Conservation (phyloP, 1,140 invertebrate genomes). For the Drosophila rufa region DNA sequence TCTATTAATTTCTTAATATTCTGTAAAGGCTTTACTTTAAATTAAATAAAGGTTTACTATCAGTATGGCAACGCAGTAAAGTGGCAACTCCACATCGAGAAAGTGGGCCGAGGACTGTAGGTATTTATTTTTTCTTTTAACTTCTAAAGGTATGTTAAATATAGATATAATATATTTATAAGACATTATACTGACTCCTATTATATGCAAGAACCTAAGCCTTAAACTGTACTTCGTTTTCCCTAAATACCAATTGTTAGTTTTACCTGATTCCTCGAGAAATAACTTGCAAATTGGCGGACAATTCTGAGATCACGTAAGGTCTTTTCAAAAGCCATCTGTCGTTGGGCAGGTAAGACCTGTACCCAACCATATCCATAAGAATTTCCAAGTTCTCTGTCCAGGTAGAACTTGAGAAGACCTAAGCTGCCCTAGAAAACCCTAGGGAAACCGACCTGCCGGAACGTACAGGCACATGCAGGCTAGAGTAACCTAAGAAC, state of each 20-base stretch:
- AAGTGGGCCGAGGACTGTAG: no score
- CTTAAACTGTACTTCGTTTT: neutral
- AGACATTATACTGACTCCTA: no score
- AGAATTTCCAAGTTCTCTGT: constrained; percentile 15
- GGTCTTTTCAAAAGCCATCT: neutral
- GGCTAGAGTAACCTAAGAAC: neutral
- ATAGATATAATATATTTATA: no score
- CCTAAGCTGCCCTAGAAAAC: neutral
- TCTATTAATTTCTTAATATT: no score
- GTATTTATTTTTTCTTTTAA: no score
- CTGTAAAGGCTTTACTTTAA: no score
- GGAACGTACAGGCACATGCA: neutral
- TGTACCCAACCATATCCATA: neutral
- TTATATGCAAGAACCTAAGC: no score
- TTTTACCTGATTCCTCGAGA: neutral
- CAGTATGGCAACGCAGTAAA: no score
- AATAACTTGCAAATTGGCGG: constrained; percentile 20
- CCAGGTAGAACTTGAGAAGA: constrained; percentile 2
- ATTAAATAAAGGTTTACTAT: no score
- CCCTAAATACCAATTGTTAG: neutral
- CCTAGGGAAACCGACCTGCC: neutral
- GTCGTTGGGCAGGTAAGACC: constrained; percentile 10
- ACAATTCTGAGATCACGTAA: constrained; percentile 1
- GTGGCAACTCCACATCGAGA: no score
- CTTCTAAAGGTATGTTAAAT: no score